Evolutionary conservation across 2,797 vertebrate genomes (phyloP), one percentile per base, ranked within the genome.

Genomic region (Cercopithecus neglectus): DNA sequence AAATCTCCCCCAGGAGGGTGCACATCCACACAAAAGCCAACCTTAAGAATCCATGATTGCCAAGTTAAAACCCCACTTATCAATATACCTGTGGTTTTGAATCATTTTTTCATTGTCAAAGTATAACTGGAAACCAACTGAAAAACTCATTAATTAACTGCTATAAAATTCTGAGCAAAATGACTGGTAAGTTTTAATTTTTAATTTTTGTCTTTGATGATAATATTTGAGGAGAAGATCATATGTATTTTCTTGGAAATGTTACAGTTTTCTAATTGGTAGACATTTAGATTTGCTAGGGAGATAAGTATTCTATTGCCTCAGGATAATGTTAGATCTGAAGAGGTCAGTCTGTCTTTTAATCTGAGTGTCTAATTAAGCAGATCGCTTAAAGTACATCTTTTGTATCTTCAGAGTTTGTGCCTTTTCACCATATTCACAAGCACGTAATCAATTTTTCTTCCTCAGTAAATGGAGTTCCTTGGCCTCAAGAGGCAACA

Each of bases 401-500:
- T 85, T 92, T 92, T 88, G 2, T 90, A 19, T 87, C 44, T 78
- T 95, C 14, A 48, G 14, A 93, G 30, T 91, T 87, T 96, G 30
- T 87, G 24, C 36, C 88, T 86, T 95, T 93, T 72, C 48, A 64
- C 75, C 74, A 78, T 86, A 86, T 48, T 96, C 67, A 64, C n/a
- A 82, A 59, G 10, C 46, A 26, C 79, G 55, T 94, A 92, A 95
- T 95, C 94, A 53, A 86, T 92, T 79, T 96, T 94, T 95, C 85
- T 64, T 89, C 59, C 93, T 39, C 96, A 99, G 99, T 99, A 4
- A 99, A 99, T 26, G 99, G 99, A 33, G 99, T 99, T 96, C 99
- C 99, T 13, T 99, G 99, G 99, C 99, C 99, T 12, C 99, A 99
- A 98, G 99, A 99, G 81, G 94, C 99, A 0, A 97, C 98, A 53